These are phyloP conservation scores for Eriosoma lanigerum DNA, from an alignment of 1,140 invertebrate genomes.

Conservation along the genomic window DNA sequence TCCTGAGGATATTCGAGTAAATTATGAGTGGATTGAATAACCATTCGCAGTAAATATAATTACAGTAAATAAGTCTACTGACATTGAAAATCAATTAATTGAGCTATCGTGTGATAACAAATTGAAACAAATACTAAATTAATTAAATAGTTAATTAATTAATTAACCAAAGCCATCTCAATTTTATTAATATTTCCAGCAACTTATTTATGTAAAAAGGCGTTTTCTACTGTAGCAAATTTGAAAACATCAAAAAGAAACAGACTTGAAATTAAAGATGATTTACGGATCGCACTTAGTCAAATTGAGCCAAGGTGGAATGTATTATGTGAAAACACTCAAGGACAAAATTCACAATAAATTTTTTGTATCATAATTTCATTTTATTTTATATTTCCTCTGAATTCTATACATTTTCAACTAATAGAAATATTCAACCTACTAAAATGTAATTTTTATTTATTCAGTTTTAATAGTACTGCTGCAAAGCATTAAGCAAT, in stretches of 20 bases:
- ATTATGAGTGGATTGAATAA: slow-evolving; percentile 8
- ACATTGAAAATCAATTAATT: slow-evolving; percentile 10
- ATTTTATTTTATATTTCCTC: neutral
- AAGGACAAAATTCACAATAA: slow-evolving; percentile 1
- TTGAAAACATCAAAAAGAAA: slow-evolving; percentile 14
- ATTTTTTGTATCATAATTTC: neutral
- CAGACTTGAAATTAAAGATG: neutral
- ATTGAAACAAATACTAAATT: slow-evolving; percentile 11
- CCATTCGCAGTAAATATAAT: slow-evolving; percentile 14
- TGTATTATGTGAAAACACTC: neutral
- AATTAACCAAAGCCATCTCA: slow-evolving; percentile 44
- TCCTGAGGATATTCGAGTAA: slow-evolving; percentile 1
- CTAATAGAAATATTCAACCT: slow-evolving; percentile 12
- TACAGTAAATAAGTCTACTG: slow-evolving; percentile 3
- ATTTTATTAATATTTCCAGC: slow-evolving; percentile 52
- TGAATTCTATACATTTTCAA: slow-evolving; percentile 8
- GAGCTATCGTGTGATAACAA: slow-evolving; percentile 14
- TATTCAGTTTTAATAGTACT: neutral
- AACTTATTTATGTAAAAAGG: slow-evolving; percentile 52
- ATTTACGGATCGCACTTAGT: neutral
- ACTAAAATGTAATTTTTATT: slow-evolving; percentile 6
- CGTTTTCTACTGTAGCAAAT: slow-evolving; percentile 44
- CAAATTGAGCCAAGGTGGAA: slow-evolving; percentile 21
- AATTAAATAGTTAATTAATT: slow-evolving; percentile 27
- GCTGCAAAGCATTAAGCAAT: neutral